Conservation (phyloP, 2,888 invertebrate species). For the Philereme vetulata region DNA sequence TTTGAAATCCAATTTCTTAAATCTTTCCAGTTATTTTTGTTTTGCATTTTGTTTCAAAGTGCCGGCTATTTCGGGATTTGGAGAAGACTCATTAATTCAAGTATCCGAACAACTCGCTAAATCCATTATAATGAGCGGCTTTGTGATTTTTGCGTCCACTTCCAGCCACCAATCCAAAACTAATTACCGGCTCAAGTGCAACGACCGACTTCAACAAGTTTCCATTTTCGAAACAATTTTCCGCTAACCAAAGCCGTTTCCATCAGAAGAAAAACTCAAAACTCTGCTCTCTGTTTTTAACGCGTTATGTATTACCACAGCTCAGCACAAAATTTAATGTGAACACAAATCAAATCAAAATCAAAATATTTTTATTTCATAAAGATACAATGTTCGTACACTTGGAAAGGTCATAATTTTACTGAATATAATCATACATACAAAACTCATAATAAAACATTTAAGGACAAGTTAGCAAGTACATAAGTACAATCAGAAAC, state of each 20-base stretch:
- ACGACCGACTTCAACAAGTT: conserved; percentile 47
- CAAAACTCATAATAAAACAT: too few species aligned
- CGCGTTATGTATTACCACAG: too few species aligned
- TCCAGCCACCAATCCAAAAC: conserved; percentile 56
- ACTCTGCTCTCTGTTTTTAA: too few species aligned
- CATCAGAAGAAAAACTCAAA: neutral
- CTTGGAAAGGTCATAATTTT: too few species aligned
- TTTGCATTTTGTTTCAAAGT: conserved; percentile 29
- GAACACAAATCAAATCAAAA: too few species aligned
- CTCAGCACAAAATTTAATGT: too few species aligned
- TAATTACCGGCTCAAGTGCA: conserved; percentile 62
- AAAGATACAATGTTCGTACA: too few species aligned
- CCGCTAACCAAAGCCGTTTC: conserved; percentile 4
- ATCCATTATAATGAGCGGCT: conserved; percentile 58
- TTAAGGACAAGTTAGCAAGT: too few species aligned
- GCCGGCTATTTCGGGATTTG: conserved; percentile 48
- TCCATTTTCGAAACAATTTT: conserved; percentile 39
- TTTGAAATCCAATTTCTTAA: too few species aligned
- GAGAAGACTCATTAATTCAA: conserved; percentile 62
- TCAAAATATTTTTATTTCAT: too few species aligned
- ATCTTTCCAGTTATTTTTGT: neutral
- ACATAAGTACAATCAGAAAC: too few species aligned
- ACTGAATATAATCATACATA: too few species aligned
- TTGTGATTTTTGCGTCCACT: conserved; percentile 60
- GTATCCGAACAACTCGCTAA: conserved; percentile 55